Base-by-base conservation (phyloP, 2,113 vertebrate species). In the Pseudorhombus dupliciocellatus region DNA sequence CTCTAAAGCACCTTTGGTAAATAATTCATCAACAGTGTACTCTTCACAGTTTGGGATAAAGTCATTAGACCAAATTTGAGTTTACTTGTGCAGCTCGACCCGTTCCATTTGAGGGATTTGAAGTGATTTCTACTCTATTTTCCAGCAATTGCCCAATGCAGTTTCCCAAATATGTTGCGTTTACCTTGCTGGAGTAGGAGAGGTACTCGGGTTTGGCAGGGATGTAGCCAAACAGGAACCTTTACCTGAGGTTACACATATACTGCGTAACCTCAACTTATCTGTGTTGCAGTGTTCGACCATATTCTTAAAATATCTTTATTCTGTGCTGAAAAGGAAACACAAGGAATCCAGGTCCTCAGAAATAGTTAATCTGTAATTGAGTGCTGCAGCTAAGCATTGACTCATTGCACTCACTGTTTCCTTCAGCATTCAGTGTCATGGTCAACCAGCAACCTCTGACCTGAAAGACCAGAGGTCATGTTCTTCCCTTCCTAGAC, bases 281-380 rank as follows among this genome's bases (percentile, higher is more conserved):
- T 30, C 3, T 5, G 15, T 42, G 40, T 44, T 18, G 16, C 15
- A n/a, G 16, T 34, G 21, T 58, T 58, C 21, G 18, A 34, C 55
- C 10, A 58, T 34, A 58, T 57, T 40, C 12, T 40, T 18, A 24
- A 16, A 16, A 24, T 22, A 24, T 24, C 14, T 40, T 59, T 24
- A 10, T 58, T 37, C n/a, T 4, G n/a, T 34, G 20, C 34, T 60
- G 26, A 57, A 16, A 37, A 4, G 10, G 16, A 5, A 60, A 46
- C 11, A 55, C 20, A 5, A 7, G 7, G 26, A 34, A 51, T 28
- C 22, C 40, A 44, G 18, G 40, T 62, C 40, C 40, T 31, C 37
- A 46, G 7, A 40, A 62, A 46, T 14, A 42, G 21, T 68, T 44
- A 6, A 58, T 79, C n/a, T 80, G 37, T 61, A 50, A 60, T 11